These are phyloP conservation scores for Trichonephila inaurata DNA, from an alignment of 1,140 invertebrate species.

Conservation along the genomic window DNA sequence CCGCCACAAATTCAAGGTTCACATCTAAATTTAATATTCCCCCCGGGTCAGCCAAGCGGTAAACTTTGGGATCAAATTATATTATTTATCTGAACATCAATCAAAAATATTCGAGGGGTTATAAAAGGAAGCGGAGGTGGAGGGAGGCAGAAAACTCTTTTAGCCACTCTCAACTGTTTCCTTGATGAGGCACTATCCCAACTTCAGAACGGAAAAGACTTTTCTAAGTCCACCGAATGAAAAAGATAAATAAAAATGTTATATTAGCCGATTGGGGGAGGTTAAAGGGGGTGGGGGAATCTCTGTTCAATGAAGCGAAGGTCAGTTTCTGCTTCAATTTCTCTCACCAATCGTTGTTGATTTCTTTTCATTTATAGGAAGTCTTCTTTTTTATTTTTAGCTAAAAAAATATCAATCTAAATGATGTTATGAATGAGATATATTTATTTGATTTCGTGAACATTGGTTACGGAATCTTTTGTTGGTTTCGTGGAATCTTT, in stretches of 20 bases:
- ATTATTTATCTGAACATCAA: conserved; percentile 77
- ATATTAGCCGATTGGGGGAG: conserved; percentile 26
- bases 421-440: not conserved
- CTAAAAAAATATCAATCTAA: not conserved
- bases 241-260: conserved; percentile 72
- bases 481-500: too few species aligned
- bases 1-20: conserved; percentile 75
- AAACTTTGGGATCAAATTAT: conserved; percentile 75
- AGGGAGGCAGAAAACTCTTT: conserved; percentile 67
- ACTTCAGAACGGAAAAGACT: conserved; percentile 26
- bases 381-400: not conserved
- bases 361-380: not conserved
- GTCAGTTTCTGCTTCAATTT: conserved; percentile 62
- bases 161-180: conserved; percentile 72
- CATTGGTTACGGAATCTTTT: too few species aligned
- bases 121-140: not conserved
- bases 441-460: too few species aligned
- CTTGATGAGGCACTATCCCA: conserved; percentile 57
- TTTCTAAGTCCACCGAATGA: conserved; percentile 68
- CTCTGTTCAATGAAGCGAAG: conserved; percentile 48
- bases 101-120: conserved; percentile 72
- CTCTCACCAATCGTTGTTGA: not conserved
- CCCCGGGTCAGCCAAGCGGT: conserved; percentile 67
- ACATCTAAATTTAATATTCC: conserved; percentile 77
- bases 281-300: not conserved